Conservation (phyloP, 2,797 vertebrate genomes). For the Molossus alvarezi region DNA sequence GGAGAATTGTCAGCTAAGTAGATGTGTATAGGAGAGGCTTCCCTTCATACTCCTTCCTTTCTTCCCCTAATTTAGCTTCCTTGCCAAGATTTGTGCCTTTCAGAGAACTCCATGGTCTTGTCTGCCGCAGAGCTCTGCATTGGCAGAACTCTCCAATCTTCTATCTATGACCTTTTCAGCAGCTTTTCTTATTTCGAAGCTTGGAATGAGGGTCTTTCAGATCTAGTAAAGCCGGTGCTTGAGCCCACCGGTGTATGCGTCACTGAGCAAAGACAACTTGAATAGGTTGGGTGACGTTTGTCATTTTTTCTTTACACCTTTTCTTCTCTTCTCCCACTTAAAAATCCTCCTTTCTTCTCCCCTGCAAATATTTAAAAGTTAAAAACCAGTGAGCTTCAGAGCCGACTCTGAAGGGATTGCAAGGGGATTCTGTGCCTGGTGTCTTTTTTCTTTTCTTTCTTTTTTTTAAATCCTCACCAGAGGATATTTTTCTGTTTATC, state of each 20-base stretch:
- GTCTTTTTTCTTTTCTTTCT: background rate
- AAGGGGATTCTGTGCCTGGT: background rate
- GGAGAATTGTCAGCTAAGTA: background rate
- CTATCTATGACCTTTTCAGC: background rate
- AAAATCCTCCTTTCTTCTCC: background rate
- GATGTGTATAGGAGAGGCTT: background rate
- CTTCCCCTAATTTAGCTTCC: background rate
- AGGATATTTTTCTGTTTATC: too few species aligned
- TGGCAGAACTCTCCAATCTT: background rate
- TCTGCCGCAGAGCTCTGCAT: background rate
- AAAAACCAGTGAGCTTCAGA: conserved; percentile 19
- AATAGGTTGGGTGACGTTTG: conserved; percentile 4
- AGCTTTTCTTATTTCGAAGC: conserved; percentile 25
- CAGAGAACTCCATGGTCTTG: background rate
- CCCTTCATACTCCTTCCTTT: background rate
- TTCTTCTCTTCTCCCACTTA: conserved; percentile 20
- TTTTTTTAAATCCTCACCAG: too few species aligned
- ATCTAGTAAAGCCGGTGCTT: background rate
- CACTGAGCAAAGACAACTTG: background rate
- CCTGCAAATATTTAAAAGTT: conserved; percentile 32
- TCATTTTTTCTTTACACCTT: background rate
- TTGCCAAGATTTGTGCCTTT: background rate
- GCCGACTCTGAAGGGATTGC: background rate
- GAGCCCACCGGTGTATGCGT: background rate
- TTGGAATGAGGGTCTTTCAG: background rate